Percentiles rank a stretch among this genome's conserved stretches.
Evolutionary conservation across 1,140 invertebrate species (phyloP).

Genomic region (Drosophila bipectinata): DNA sequence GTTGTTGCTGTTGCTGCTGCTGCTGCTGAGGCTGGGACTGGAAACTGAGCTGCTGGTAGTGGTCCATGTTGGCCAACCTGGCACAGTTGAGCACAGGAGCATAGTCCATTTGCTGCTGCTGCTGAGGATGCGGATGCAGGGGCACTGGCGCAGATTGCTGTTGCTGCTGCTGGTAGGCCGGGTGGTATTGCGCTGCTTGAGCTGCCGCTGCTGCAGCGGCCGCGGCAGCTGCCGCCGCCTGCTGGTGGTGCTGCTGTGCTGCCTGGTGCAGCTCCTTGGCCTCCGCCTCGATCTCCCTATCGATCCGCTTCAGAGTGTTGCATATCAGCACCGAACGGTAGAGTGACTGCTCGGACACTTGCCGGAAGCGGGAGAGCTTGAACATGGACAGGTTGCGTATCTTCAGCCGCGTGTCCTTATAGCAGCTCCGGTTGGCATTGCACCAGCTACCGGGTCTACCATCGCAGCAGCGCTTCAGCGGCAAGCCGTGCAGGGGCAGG

Average conservation of each 20-base stretch:
- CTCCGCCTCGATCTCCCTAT: conserved; percentile 95
- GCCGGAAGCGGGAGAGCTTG: conserved; percentile 94
- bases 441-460: conserved; percentile 90
- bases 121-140: conserved; percentile 52
- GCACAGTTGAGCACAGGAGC: conserved; percentile 76
- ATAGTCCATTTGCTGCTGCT: conserved; percentile 71
- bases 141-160: conserved; percentile 50
- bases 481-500: conserved; percentile 52
- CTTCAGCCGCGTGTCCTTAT: conserved; percentile 92
- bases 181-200: conserved; percentile 67
- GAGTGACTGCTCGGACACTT: conserved; percentile 95
- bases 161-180: conserved; percentile 58
- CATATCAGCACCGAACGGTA: conserved; percentile 96
- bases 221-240: conserved; percentile 63
- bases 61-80: conserved; percentile 75
- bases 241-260: conserved; percentile 69
- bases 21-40: conserved; percentile 52
- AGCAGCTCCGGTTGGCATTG: conserved; percentile 89
- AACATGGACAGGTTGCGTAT: conserved; percentile 96
- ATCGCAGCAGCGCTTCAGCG: conserved; percentile 89
- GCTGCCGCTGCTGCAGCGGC: conserved; percentile 65
- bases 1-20: conserved; percentile 32
- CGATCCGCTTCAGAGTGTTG: conserved; percentile 95
- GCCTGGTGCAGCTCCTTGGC: conserved; percentile 85
- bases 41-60: conserved; percentile 72